Evolutionary conservation across 2,888 invertebrate species (phyloP).

Genomic region (Disparrhopalites patrizii): DNA sequence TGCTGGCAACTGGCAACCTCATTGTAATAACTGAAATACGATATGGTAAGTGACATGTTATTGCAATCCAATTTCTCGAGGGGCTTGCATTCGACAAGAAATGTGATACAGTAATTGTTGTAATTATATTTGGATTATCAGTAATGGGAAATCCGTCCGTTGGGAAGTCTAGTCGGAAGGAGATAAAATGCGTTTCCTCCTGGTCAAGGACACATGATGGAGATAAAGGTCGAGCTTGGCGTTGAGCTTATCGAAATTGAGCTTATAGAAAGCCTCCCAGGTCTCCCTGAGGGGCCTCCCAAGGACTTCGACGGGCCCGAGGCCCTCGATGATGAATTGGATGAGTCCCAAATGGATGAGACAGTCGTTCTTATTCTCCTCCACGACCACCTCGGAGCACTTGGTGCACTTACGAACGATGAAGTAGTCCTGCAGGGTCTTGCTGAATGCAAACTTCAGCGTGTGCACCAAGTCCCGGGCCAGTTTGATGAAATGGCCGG

Average conservation of each 20-base stretch:
- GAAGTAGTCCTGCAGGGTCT: conserved; percentile 14
- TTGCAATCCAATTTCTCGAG: no score
- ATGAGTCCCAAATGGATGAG: background rate
- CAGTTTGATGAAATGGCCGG: conserved; percentile 15
- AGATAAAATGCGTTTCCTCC: no score
- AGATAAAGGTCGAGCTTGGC: background rate
- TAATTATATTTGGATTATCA: no score
- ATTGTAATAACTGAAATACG: no score
- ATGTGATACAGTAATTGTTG: no score
- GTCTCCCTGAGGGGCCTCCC: background rate
- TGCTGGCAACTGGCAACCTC: no score
- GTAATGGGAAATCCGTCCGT: no score
- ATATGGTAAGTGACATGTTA: no score
- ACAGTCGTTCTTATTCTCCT: background rate
- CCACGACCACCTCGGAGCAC: background rate
- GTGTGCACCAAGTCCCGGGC: conserved; percentile 9
- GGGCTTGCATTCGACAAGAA: no score
- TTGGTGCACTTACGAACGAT: background rate
- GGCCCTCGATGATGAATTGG: conserved; percentile 6
- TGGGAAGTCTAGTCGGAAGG: no score
- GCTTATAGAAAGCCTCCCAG: background rate
- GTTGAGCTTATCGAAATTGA: background rate
- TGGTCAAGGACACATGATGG: no score
- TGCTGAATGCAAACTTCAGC: conserved; percentile 1
- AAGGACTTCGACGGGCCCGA: background rate